Evolutionary conservation across 2,888 invertebrate genomes (phyloP), one percentile per base, ranked within the genome.

Genomic region (Boloria selene): DNA sequence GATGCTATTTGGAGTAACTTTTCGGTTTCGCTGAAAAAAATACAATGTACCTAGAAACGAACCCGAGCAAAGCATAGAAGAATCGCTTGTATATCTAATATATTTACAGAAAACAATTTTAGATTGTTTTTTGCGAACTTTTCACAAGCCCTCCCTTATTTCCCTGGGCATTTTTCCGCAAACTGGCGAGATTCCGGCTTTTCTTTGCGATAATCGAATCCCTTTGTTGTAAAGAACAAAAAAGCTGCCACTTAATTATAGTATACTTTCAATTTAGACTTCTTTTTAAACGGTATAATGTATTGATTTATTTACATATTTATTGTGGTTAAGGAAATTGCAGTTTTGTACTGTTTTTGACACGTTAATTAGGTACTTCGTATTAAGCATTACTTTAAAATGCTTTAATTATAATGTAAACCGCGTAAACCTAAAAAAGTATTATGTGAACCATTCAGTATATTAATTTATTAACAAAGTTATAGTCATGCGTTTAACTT

Each of bases 131-230:
- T 54, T 22, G 13, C 17, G 14, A 54, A 55, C 54, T 44, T 42
- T 31, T 38, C 53, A 42, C 31, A 22, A 18, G 47, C 31, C 56
- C 17, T 26, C 31, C 7, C n/a, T 26, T 61, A 59, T 52, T 56
- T 56, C 50, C 61, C 61, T 55, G 31, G 61, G 22, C 22, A 45
- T 58, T 52, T 54, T 59, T 38, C 18, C 61, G 26, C 22, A 47
- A 56, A 18, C 61, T 61, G 38, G 51, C 49, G 56, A 56, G 56
- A 56, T 26, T 56, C 56, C 5, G 26, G 56, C 47, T 47, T 42
- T 65, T 49, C 60, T 64, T 31, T 17, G 62, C 67, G 60, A 73
- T 71, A 74, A 73, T 69, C 66, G 68, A 71, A 72, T 69, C 67
- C 59, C 70, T 70, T 73, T 74, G 71, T 73, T 64, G 64, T 58